A percentile compares a stretch with the other conserved stretches of the same genome.
These are phyloP conservation scores for Salvelinus fontinalis DNA, from an alignment of 2,113 vertebrate species.

Conservation along the genomic window DNA sequence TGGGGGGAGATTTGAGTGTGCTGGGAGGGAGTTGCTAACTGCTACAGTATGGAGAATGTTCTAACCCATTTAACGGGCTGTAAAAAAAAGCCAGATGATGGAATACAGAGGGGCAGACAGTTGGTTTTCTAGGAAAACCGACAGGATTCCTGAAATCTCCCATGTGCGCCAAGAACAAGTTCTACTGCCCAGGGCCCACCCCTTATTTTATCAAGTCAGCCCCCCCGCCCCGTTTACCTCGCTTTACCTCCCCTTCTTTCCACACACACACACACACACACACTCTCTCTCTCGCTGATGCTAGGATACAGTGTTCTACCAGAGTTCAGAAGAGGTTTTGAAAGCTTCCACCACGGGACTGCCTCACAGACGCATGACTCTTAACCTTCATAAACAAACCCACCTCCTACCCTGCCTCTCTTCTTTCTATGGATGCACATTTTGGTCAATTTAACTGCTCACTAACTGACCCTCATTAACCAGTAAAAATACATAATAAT, in stretches of 20 bases:
- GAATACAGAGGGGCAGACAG: conserved; percentile 19
- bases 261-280: conserved; percentile 7
- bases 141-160: conserved; percentile 37
- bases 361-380: conserved; percentile 8
- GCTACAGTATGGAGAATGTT: not conserved
- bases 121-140: conserved; percentile 54
- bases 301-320: conserved; percentile 55
- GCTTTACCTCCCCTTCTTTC: conserved; percentile 1
- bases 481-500: no score
- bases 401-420: not conserved
- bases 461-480: no score
- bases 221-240: not conserved
- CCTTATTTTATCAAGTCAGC: conserved; percentile 1
- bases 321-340: conserved; percentile 32
- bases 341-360: not conserved
- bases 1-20: not conserved
- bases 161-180: conserved; percentile 13
- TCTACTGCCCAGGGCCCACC: not conserved
- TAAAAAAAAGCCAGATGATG: conserved; percentile 41
- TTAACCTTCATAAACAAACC: conserved; percentile 36
- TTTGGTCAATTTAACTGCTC: no score
- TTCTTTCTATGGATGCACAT: not conserved
- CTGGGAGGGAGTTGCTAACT: not conserved
- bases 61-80: conserved; percentile 20
- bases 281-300: conserved; percentile 6